Conservation (phyloP, 1,140 invertebrate species). For the Drepana arcuata region DNA sequence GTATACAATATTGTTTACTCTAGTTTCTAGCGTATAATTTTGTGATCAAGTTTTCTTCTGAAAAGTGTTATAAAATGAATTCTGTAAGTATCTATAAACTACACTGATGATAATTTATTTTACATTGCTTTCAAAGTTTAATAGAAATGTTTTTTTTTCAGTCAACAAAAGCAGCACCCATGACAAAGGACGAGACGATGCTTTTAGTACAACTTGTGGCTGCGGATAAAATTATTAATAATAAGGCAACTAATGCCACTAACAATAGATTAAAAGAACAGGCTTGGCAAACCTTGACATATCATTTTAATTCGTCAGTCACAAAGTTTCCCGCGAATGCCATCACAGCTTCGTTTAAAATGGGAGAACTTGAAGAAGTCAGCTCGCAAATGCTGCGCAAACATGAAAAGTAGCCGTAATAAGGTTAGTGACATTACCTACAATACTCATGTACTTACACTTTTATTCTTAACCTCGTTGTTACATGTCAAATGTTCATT, state of each 20-base stretch:
- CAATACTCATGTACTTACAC: too few relatives aligned
- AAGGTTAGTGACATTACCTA: too few relatives aligned
- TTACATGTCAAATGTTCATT: too few relatives aligned
- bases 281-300: constrained; percentile 8
- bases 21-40: too few relatives aligned
- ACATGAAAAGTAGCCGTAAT: constrained; percentile 2
- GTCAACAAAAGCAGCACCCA: neutral
- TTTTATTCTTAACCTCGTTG: too few relatives aligned
- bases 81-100: neutral
- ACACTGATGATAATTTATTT: neutral
- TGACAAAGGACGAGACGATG: too few relatives aligned
- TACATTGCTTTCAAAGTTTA: neutral
- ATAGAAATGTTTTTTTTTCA: neutral
- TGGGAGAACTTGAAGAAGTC: constrained; percentile 17
- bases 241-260: constrained; percentile 12
- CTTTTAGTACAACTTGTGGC: too few relatives aligned
- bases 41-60: too few relatives aligned
- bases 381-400: constrained; percentile 5
- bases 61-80: too few relatives aligned
- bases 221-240: constrained; percentile 6
- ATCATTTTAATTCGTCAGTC: constrained; percentile 8
- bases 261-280: constrained; percentile 14
- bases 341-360: constrained; percentile 11
- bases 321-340: constrained; percentile 2
- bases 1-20: too few relatives aligned